Evolutionary conservation across 2,888 invertebrate genomes (phyloP), one percentile per base, ranked within the genome.

Genomic region (Apotomis turbidana): DNA sequence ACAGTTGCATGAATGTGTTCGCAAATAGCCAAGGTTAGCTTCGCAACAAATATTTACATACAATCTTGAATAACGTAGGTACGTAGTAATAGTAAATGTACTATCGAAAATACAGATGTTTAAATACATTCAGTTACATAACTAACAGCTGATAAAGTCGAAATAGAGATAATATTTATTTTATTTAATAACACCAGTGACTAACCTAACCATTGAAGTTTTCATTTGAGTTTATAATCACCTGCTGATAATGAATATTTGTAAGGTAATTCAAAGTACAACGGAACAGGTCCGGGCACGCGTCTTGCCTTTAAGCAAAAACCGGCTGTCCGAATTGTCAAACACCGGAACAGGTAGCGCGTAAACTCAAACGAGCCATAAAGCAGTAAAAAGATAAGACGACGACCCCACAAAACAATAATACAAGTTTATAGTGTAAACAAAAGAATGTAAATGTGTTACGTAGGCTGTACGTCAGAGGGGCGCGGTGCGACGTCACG

Each of bases 371-470:
- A 83, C 85, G 83, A 84, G 84, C 82, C 83, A 85, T 84, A 88
- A 87, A 87, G 85, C 85, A 88, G 88, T 90, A 89, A 89, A 87
- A 83, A 89, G 89, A 90, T 90, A 91, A 90, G 90, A 83, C 89
- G 85, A 83, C 87, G 90, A 89, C 90, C 91, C 86, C 87, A 83
- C 86, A 77, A 80, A 88, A 89, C 89, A 90, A 90, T 90, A 89
- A 90, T 88, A 87, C 88, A 85, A 83, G 84, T 88, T 92, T 90
- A 90, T 90, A 89, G 88, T 90, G 90, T 91, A 92, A 92, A 92
- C 93, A 91, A 87, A 88, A 90, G 82, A 87, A 87, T 87, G 87
- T 85, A 88, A 86, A 88, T 84, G 82, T 83, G 86, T 88, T 88
- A 89, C 90, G 91, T 87, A 79, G 84, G 79, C 82, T 81, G 78